Conservation (phyloP, 2,113 vertebrate genomes). For the Cettia cetti region DNA sequence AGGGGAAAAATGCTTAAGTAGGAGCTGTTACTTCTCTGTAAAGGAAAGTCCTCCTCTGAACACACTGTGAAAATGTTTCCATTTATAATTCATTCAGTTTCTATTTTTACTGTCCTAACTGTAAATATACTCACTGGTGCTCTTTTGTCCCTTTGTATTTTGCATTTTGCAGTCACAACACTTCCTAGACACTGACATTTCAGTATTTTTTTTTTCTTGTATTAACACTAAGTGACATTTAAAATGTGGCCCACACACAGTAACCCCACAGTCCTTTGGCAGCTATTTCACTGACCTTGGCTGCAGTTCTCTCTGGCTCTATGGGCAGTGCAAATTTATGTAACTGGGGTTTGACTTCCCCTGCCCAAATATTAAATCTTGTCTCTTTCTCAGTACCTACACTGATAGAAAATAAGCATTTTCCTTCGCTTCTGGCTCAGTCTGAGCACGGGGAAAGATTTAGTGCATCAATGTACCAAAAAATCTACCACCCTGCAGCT, state of each 20-base stretch:
- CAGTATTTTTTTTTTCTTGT: neutral
- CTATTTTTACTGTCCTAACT: neutral
- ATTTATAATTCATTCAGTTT: neutral
- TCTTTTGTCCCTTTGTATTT: neutral
- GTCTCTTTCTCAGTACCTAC: neutral
- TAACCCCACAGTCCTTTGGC: conserved; percentile 26
- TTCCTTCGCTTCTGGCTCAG: neutral
- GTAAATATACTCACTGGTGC: neutral
- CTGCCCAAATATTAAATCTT: neutral
- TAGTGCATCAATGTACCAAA: neutral
- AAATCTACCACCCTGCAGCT: neutral
- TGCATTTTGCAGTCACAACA: neutral
- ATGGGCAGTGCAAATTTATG: neutral
- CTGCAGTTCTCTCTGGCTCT: conserved; percentile 6
- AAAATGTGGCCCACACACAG: conserved; percentile 29
- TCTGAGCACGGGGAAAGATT: neutral
- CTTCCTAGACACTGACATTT: neutral
- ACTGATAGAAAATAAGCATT: neutral
- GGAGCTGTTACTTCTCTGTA: neutral
- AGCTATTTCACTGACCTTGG: conserved; percentile 1
- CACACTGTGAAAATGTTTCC: neutral
- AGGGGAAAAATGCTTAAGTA: neutral
- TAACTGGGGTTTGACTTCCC: neutral
- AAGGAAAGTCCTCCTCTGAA: neutral
- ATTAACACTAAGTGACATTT: conserved; percentile 13